Base-by-base conservation (phyloP, 2,113 vertebrate genomes). In the Acrocephalus kingi region DNA sequence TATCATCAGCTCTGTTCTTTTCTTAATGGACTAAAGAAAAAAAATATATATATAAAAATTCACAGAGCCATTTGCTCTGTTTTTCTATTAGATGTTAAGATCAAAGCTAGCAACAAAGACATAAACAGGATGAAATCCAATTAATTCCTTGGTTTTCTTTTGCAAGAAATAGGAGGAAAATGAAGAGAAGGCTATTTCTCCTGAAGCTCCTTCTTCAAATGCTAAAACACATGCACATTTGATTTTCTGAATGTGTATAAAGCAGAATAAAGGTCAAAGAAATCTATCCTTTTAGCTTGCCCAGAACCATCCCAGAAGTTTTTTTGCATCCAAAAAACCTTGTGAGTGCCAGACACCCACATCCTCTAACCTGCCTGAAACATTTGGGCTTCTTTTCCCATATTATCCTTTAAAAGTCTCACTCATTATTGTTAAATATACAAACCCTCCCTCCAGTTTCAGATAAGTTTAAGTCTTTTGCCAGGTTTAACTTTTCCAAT, bases 51-150 rank as follows among this genome's bases (percentile, higher is more conserved):
- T 31, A 74, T n/a, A 68, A 86, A 90, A 81, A 78, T n/a, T 72
- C 80, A 67, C 41, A 64, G 20, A 77, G 28, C 18, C 20, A 81
- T 93, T 95, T 96, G 20, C 46, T 81, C 37, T 66, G 7, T 41
- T 92, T 55, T 93, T 84, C 87, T 92, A 84, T 93, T 82, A 90
- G 85, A 64, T 81, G 39, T 67, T 92, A 84, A 88, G 82, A 93
- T 90, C 78, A 89, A 79, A 90, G 64, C 37, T 61, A 80, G 69
- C 56, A 93, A 89, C 45, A 87, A 54, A 84, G 86, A 62, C 66
- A 89, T 43, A 86, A 95, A 58, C 37, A 94, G 49, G 48, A 48
- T 56, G 49, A 87, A 93, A 89, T 81, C 61, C 72, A 92, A 93
- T 84, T 95, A 88, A 87, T 79, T 81, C 54, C n/a, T 81, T 87